Evolutionary conservation across 2,113 vertebrate genomes (phyloP), one percentile per base, ranked within the genome.

Genomic region (Archilochus colubris): DNA sequence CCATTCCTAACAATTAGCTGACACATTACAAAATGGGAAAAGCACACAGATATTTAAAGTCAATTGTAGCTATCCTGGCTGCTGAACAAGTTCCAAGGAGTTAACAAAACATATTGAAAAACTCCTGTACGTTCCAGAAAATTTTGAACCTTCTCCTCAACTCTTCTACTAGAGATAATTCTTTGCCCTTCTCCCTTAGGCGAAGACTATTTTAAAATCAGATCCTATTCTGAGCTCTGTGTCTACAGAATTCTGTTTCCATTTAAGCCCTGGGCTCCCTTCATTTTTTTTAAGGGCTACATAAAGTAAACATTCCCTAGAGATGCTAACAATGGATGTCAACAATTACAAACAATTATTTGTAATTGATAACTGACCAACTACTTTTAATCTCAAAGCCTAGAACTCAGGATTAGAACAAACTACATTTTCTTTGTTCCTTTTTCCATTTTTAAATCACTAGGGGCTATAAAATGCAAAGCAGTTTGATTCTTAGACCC

Each of bases 361-460:
- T 62, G 63, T n/a, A 76, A n/a, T 8, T 63, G 21, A 31, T 30
- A 81, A 69, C 21, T 40, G 36, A 75, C 13, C 40, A 51, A 57
- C 21, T 78, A 25, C 25, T 80, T 91, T 64, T 30, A 5, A 81
- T 20, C n/a, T 63, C 46, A 67, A 66, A 69, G 5, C 21, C 78
- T 19, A 75, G 7, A 63, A 70, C 1, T 25, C 17, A 10, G 30
- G 44, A 54, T n/a, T 27, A 36, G 1, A 70, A 1, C 38, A 62
- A 73, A 2, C 1, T 43, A 2, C 14, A 11, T 40, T 74, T 61
- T 43, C 2, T 9, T 64, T 19, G 4, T 53, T 14, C 9, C 2
- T 31, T 58, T 50, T 30, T 67, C 38, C 33, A 33, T 31, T 68
- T 82, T 79, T n/a, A 86, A 40, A 15, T 53, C 16, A 68, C 57